phyloP scores from a whole-genome alignment of 2,113 vertebrate genomes.

The Semicossyphus pulcher region DNA sequence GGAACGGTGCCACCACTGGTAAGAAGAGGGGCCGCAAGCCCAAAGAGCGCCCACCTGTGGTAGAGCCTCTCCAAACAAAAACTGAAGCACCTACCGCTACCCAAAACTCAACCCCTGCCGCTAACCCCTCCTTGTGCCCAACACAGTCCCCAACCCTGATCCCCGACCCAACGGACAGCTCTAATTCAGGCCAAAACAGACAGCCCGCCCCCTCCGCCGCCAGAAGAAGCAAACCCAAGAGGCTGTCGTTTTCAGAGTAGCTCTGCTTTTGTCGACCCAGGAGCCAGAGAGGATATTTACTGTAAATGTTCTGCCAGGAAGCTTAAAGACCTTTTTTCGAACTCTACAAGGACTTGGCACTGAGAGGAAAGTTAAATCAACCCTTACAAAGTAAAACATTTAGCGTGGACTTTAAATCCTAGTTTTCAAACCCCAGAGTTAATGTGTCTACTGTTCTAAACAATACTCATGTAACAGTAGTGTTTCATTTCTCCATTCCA shows the following conservation, averaged over 20 bases:
- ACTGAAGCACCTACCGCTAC: constrained; percentile 65
- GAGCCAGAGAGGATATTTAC: constrained; percentile 62
- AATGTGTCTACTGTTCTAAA: constrained; percentile 68
- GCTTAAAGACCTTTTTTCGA: constrained; percentile 54
- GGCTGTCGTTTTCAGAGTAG: constrained; percentile 74
- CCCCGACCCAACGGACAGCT: constrained; percentile 64
- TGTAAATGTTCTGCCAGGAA: constrained; percentile 55
- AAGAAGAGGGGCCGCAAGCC: constrained; percentile 95
- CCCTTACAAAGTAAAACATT: constrained; percentile 54
- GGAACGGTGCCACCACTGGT: constrained; percentile 82
- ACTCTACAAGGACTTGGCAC: constrained; percentile 62
- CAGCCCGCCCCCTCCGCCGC: constrained; percentile 59
- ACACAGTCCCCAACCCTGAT: constrained; percentile 55
- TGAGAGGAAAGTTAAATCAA: constrained; percentile 63
- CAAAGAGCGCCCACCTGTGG: constrained; percentile 86
- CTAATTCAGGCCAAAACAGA: constrained; percentile 67
- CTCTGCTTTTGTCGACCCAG: constrained; percentile 58
- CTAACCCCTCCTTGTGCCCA: constrained; percentile 44
- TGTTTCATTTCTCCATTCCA: constrained; percentile 73
- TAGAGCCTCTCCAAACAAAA: constrained; percentile 58
- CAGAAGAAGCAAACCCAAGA: constrained; percentile 79
- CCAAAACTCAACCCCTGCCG: constrained; percentile 55
- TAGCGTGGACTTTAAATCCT: constrained; percentile 60
- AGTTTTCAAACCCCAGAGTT: constrained; percentile 66
- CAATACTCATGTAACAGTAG: constrained; percentile 56